phyloP scores from a whole-genome alignment of 2,113 vertebrate genomes.

The Nyctereutes procyonoides region DNA sequence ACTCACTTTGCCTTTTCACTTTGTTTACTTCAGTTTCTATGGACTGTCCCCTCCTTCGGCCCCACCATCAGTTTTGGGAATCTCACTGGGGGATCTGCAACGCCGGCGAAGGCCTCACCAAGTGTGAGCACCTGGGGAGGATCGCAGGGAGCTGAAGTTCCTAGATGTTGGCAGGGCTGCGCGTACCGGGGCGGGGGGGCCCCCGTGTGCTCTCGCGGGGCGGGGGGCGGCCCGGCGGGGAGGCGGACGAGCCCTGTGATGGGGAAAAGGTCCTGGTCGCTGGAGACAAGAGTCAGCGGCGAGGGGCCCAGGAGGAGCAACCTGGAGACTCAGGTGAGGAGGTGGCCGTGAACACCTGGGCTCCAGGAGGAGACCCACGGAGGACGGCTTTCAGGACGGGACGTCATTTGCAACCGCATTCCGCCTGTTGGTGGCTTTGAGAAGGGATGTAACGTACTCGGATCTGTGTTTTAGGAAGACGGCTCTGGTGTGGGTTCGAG shows the following conservation, averaged over 20 bases:
- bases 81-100: not conserved
- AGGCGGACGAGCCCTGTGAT: rapidly evolving
- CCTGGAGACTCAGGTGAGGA: not conserved
- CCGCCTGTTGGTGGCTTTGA: not conserved
- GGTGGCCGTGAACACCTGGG: not conserved
- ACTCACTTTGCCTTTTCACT: not conserved
- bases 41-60: not conserved
- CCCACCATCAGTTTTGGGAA: not conserved
- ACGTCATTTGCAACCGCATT: not conserved
- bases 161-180: rapidly evolving
- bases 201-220: rapidly evolving
- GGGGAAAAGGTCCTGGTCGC: rapidly evolving
- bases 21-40: not conserved
- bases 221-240: rapidly evolving
- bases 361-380: not conserved
- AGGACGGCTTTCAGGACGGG: not conserved
- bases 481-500: not conserved
- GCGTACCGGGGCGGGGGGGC: not conserved
- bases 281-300: rapidly evolving
- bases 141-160: rapidly evolving
- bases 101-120: not conserved
- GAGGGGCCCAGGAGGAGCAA: not conserved
- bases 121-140: rapidly evolving
- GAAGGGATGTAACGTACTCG: not conserved
- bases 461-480: not conserved